Base-by-base conservation (phyloP, 35 echinoderm and acorn worm genomes). In the Heliocidaris tuberculata region DNA sequence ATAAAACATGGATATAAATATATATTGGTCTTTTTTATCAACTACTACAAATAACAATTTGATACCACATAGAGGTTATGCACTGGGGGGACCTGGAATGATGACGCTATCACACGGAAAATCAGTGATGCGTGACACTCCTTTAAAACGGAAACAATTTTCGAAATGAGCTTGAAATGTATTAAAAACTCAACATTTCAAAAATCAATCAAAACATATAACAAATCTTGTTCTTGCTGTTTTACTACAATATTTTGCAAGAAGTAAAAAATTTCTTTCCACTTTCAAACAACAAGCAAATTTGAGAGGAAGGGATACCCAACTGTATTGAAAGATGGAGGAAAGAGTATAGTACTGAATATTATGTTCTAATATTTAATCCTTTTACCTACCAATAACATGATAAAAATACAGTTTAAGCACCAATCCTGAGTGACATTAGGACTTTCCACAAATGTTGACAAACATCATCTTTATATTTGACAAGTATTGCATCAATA, bases 21-120 rank as follows among this genome's bases (percentile, higher is more conserved):
- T 78, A 78, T 27, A 78, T 78, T 27, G 7, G 27, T 78, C 7
- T 13, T 19, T 27, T 78, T n/a, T 78, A 27, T 78, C 24, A 78
- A n/a, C 65, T 2, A 78, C 65, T 42, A 42, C 35, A 42, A 78
- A 78, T 2, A 78, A 78, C 65, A 78, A 27, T 78, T 78, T 71
- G 5, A 78, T 78, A n/a, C 27, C 21, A 78, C 87, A 89, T 89
- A 89, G 87, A 89, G 87, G 87, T 89, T 89, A 89, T 89, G 87
- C 87, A 89, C 87, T 16, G 32, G 31, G 7, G 87, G 10, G 31
- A 17, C 7, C 13, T 89, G 15, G 87, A 89, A 48, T 21, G 87
- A 16, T 86, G 31, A 47, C 87, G 47, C 87, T 13, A 47, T 89
- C 87, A 89, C 87, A 89, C 87, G 0, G 29, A 42, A 48, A 13